Conservation (phyloP, 2,113 vertebrate genomes). For the Acinonyx jubatus region DNA sequence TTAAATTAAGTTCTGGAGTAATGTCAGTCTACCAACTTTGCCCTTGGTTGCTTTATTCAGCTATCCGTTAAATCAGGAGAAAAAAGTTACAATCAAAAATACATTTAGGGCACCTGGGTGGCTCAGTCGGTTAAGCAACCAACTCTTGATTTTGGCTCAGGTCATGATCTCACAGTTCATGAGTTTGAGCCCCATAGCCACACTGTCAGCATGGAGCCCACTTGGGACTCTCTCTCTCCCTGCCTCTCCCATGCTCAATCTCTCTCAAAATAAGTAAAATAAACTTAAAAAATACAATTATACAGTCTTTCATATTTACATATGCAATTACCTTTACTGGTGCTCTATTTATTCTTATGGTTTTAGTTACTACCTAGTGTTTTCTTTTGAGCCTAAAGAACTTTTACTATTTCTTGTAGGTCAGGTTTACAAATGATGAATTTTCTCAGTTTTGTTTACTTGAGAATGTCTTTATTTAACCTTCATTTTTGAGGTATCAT, state of each 20-base stretch:
- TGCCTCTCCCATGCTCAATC: too few species aligned
- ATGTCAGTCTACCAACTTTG: not conserved
- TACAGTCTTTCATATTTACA: not conserved
- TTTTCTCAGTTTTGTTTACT: not conserved
- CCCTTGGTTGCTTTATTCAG: not conserved
- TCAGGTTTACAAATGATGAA: not conserved
- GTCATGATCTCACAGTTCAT: too few species aligned
- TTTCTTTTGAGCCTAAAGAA: slow-evolving; percentile 2
- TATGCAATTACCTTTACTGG: not conserved
- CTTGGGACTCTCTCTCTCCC: too few species aligned
- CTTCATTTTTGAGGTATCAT: not conserved
- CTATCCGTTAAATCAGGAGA: not conserved
- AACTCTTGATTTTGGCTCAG: too few species aligned
- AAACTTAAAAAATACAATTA: not conserved
- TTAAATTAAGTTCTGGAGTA: slow-evolving; percentile 9
- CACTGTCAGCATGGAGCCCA: too few species aligned
- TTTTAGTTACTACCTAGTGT: not conserved
- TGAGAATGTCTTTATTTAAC: slow-evolving; percentile 10
- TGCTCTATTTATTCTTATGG: not conserved
- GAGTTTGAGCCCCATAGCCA: too few species aligned
- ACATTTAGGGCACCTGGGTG: not conserved
- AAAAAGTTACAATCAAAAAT: not conserved
- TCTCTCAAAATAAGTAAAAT: too few species aligned
- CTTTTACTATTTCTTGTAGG: not conserved
- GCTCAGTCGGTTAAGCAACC: too few species aligned